These are phyloP conservation scores for Andrena praecox DNA, from an alignment of 2,888 invertebrate genomes.

Conservation along the genomic window DNA sequence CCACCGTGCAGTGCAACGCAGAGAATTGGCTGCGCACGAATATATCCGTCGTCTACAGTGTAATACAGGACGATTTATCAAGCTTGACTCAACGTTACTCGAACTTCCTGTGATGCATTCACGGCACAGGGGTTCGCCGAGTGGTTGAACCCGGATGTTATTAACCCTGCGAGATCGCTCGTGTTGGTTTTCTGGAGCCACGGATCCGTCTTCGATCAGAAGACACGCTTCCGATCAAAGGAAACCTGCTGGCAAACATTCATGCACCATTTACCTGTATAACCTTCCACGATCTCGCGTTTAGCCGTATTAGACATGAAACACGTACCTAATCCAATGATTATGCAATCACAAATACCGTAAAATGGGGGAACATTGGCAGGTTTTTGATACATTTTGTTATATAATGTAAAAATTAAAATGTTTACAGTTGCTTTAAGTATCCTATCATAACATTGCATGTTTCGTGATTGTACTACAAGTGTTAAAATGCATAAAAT, in stretches of 20 bases:
- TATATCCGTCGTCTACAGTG: slow-evolving; percentile 43
- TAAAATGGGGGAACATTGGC: no score
- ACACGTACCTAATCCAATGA: no score
- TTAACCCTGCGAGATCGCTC: slow-evolving; percentile 30
- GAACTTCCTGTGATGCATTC: slow-evolving; percentile 35
- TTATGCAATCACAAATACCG: background rate
- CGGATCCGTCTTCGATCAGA: slow-evolving; percentile 24
- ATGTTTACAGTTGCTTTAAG: no score
- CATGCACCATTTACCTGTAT: slow-evolving; percentile 19
- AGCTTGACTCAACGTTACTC: slow-evolving; percentile 32
- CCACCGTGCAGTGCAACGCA: slow-evolving; percentile 11
- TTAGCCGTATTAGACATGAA: background rate
- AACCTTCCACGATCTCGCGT: background rate
- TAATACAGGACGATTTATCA: slow-evolving; percentile 56
- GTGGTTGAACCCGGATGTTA: slow-evolving; percentile 29
- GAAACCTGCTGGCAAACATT: slow-evolving; percentile 1
- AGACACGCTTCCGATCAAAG: slow-evolving; percentile 15
- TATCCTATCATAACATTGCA: no score
- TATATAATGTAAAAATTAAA: no score
- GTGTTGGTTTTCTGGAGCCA: slow-evolving; percentile 19
- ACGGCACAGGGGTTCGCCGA: background rate
- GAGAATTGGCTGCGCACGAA: slow-evolving; percentile 47
- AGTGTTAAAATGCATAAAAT: no score
- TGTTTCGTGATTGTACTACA: no score
- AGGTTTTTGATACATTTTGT: no score